Evolutionary conservation across 1,140 invertebrate species (phyloP).

Genomic region (Meteorus sp.): DNA sequence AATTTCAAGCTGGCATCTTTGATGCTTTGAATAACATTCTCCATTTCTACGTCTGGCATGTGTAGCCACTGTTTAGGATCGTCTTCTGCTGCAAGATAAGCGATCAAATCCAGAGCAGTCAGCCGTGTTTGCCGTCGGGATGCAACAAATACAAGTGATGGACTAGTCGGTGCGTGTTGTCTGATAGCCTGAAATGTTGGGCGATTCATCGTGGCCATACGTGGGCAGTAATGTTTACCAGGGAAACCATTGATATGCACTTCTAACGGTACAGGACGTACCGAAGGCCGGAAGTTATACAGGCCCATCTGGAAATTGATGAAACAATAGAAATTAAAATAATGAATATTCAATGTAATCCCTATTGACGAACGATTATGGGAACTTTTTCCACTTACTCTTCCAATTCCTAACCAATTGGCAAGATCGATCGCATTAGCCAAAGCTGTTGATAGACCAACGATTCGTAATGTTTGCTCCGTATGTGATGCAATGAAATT

Average conservation of each 20-base stretch:
- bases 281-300: slow-evolving; percentile 97
- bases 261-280: slow-evolving; percentile 95
- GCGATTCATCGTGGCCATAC: slow-evolving; percentile 99
- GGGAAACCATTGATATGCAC: slow-evolving; percentile 93
- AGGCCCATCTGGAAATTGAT: too few species aligned
- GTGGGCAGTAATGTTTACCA: slow-evolving; percentile 97
- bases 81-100: slow-evolving; percentile 86
- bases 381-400: too few species aligned
- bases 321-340: too few species aligned
- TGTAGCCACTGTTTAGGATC: slow-evolving; percentile 95
- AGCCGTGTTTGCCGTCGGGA: slow-evolving; percentile 96
- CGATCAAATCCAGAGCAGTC: slow-evolving; percentile 95
- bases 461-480: slow-evolving; percentile 75
- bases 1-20: slow-evolving; percentile 92
- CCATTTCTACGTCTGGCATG: slow-evolving; percentile 84
- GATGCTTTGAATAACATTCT: slow-evolving; percentile 74
- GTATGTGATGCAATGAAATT: slow-evolving; percentile 93
- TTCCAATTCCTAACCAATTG: slow-evolving; percentile 90
- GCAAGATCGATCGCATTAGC: slow-evolving; percentile 97
- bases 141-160: slow-evolving; percentile 94
- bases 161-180: slow-evolving; percentile 88
- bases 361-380: too few species aligned
- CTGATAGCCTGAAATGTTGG: slow-evolving; percentile 96
- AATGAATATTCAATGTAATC: too few species aligned
- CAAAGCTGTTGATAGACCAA: slow-evolving; percentile 95